Evolutionary conservation across 2,888 invertebrate species (phyloP), one percentile per base, ranked within the genome.

Genomic region (Morpho deidamia): DNA sequence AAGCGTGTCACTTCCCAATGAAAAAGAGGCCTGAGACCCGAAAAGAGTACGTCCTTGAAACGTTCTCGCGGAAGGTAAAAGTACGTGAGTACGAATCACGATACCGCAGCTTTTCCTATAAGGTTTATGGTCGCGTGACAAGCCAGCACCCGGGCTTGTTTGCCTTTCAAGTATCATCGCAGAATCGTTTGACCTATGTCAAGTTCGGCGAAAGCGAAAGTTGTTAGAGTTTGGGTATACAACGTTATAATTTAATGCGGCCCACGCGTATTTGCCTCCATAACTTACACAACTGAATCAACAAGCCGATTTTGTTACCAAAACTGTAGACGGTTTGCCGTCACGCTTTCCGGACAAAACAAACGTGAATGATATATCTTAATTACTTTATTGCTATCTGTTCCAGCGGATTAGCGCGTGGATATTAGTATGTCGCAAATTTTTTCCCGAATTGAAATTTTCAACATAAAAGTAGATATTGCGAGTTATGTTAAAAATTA

Each of bases 1-100:
- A 78, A 82, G 77, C 79, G 81, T 82, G 78, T 82, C 82, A 83
- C 81, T 86, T 86, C 85, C 83, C 81, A 79, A 77, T 83, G 76
- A 83, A 85, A 85, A 86, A 82, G 77, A 77, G 76, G 77, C 77
- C 75, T 66, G 69, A 78, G 75, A 73, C 70, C 72, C 75, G 69
- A 74, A 77, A 72, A 60, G 72, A 71, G 70, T 68, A 62, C 76
- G 83, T 83, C 85, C 87, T 86, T 85, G 81, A 78, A 67, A 71
- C 64, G 66, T 69, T 69, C 69, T 69, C 60, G 68, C 76, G 74
- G 74, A 78, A 81, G 71, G 72, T 68, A 76, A 71, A 72, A 73
- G 68, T 57, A 59, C 55, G 57, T 58, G 60, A 68, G 68, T 65
- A 61, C 54, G 57, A 64, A 58, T 56, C 56, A 58, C 51, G 49